Conservation (phyloP, 2,888 invertebrate genomes). For the Synanthedon vespiformis region DNA sequence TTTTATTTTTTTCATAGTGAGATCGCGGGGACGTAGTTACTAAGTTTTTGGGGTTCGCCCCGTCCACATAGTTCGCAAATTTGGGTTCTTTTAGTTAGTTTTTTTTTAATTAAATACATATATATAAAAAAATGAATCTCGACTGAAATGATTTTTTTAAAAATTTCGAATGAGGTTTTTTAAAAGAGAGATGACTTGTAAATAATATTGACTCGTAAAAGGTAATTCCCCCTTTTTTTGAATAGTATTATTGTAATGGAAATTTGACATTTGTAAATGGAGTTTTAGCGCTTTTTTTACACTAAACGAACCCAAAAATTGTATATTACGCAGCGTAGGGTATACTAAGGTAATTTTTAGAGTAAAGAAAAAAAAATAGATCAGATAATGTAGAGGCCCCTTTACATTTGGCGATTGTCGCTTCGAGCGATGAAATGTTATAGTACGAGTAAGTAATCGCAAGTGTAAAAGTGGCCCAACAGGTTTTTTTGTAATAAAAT, state of each 20-base stretch:
- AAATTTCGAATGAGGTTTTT: conserved; percentile 12
- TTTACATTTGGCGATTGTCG: not conserved
- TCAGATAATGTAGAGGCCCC: conserved; percentile 22
- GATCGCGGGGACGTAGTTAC: conserved; percentile 37
- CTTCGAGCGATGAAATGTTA: not conserved
- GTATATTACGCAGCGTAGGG: conserved; percentile 44
- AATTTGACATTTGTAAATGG: conserved; percentile 13
- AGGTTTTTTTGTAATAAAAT: not conserved
- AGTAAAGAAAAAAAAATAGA: conserved; percentile 38
- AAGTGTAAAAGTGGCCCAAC: not conserved
- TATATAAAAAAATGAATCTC: conserved; percentile 31
- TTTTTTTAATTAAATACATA: too few species aligned
- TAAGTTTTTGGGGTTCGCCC: conserved; percentile 38
- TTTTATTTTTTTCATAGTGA: conserved; percentile 52
- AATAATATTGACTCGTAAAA: conserved; percentile 44
- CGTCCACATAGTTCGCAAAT: conserved; percentile 44
- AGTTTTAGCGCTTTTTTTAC: conserved; percentile 26
- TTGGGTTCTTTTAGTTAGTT: conserved; percentile 41
- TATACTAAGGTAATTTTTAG: conserved; percentile 31
- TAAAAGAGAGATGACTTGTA: conserved; percentile 30
- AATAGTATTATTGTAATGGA: conserved; percentile 9
- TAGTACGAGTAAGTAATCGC: too few species aligned
- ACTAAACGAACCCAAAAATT: conserved; percentile 56
- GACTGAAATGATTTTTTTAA: conserved; percentile 18
- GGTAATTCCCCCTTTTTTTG: conserved; percentile 18